Evolutionary conservation across 2,113 vertebrate genomes (phyloP), one percentile per base, ranked within the genome.

Genomic region (Sebastes fasciatus): DNA sequence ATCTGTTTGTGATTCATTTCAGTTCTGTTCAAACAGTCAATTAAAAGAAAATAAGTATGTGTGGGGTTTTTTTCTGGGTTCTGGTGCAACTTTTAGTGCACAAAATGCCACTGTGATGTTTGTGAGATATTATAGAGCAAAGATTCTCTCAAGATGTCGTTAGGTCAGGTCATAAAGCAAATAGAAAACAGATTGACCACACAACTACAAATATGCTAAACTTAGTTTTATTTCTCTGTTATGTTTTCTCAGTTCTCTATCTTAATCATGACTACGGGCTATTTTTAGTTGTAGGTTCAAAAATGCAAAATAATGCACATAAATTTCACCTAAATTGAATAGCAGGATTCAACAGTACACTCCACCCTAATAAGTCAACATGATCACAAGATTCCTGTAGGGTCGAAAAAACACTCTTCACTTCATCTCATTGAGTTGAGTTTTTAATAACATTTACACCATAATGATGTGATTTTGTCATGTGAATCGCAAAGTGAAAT

Each of bases 201-300:
- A 42, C 34, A 26, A 17, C 57, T 57, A 12, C 1, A 1, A 2
- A 57, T 17, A 66, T 4, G 16, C 19, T 6, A 5, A 54, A 62
- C 4, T 7, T 58, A 49, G 68, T 78, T 85, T 78, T 79, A 85
- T 66, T 89, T 87, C 67, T 78, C 62, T 70, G n/a, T n/a, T 34
- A 7, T 8, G 40, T 43, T 58, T 80, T 86, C 49, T 89, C 85
- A 66, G 57, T 78, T 89, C 83, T 80, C 74, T 8, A 11, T 57
- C 8, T 68, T 16, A 19, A 55, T 73, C 23, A 68, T 12, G 13
- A 67, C 43, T 14, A 2, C 45, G 6, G 23, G 6, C 17, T 26
- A 8, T 46, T 23, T 10, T 72, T 55, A 57, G 51, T 21, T 21
- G 1, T 14, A 51, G 34, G 43, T 73, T 60, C 0, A 42, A 0